Base-by-base conservation (phyloP, 2,113 vertebrate species). In the Entelurus aequoreus region DNA sequence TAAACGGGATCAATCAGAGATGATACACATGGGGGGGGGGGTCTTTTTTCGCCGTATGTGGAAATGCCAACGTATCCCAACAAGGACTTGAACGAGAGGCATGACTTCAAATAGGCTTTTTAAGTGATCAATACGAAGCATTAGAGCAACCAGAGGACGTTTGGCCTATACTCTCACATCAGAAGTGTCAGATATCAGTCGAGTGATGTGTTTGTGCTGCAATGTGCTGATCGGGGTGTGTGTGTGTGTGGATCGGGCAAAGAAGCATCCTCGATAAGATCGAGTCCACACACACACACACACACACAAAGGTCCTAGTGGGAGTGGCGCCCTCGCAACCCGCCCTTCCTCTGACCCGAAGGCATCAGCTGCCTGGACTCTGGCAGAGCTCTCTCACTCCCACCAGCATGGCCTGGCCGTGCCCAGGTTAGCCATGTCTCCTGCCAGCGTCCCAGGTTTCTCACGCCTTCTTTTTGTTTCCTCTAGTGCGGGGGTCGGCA, bases 271-370 rank as follows among this genome's bases (percentile, higher is more conserved):
- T 36, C 52, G 5, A 15, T 13, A 28, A 15, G 52, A 37, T 37
- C 13, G 52, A 13, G 28, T 28, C 21, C 10, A 12, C 28, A 28
- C 28, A 28, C 49, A 21, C 42, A 46, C 42, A 4, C 42, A 12
- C 42, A 46, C 11, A 63, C 71, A 77, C 72, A 63, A 40, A 16
- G 48, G 67, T 72, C 73, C 71, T 68, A 46, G 52, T 61, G 77
- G 82, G 69, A 71, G 76, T 52, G 60, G 69, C 37, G 46, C 76
- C 74, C 70, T 74, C 64, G 69, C 72, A 77, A 48, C 71, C 52
- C 69, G 54, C 66, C 73, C 77, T 82, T 86, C 78, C 75, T 76
- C 66, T 80, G 77, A 83, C 72, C 79, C 44, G 66, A 68, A 69
- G 76, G 42, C 73, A 72, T 19, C 16, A 12, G 42, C 42, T 46